phyloP scores from a whole-genome alignment of 2,113 vertebrate species.

The Tachycineta bicolor region DNA sequence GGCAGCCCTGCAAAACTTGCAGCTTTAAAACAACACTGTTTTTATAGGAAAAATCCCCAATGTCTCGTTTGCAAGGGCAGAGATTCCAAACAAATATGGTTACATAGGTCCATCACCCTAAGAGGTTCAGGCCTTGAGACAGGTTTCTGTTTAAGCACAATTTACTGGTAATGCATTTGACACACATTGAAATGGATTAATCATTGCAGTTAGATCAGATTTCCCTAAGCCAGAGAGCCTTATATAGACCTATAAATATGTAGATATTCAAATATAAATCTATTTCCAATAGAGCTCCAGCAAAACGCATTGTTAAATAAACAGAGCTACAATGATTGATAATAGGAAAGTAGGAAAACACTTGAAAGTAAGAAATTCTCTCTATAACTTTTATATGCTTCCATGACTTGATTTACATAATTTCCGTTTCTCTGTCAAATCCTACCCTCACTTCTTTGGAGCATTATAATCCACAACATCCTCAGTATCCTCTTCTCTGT shows the following conservation, averaged over 20 bases:
- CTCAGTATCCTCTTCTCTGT: background rate
- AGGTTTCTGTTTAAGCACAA: background rate
- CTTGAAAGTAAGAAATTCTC: background rate
- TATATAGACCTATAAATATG: background rate
- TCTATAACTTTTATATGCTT: background rate
- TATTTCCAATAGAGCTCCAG: background rate
- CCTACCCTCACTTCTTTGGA: background rate
- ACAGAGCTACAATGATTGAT: background rate
- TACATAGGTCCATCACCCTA: background rate
- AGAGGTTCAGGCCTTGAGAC: background rate
- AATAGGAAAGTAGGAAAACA: background rate
- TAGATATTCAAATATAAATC: background rate
- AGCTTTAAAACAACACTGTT: background rate
- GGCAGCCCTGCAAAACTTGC: background rate
- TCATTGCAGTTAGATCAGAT: background rate
- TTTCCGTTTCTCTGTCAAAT: background rate
- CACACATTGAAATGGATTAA: background rate
- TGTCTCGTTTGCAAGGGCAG: background rate
- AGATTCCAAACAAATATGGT: background rate
- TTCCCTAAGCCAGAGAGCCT: background rate
- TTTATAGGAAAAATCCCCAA: background rate
- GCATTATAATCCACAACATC: background rate
- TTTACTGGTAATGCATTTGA: background rate
- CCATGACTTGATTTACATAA: background rate
- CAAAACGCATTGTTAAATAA: background rate